Percentiles rank a stretch among this genome's conserved stretches.
phyloP scores from a whole-genome alignment of 2,888 invertebrate species.

The Allacma fusca region DNA sequence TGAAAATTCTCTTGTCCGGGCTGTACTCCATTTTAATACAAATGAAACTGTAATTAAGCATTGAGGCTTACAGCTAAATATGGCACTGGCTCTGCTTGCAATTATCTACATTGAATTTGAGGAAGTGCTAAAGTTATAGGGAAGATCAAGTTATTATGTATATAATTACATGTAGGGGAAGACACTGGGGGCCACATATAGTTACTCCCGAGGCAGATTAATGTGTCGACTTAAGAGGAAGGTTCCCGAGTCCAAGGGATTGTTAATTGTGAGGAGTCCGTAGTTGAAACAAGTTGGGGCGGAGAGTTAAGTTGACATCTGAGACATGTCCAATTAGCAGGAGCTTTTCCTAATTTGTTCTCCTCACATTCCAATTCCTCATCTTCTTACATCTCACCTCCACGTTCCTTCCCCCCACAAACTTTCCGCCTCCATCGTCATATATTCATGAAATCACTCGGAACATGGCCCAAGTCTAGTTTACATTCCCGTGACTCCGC shows the following conservation, averaged over 20 bases:
- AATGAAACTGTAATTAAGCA: too few species aligned
- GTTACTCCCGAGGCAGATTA: conserved; percentile 24
- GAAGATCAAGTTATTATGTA: not conserved
- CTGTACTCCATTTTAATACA: too few species aligned
- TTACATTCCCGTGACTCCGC: not conserved
- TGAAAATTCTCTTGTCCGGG: too few species aligned
- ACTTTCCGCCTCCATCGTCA: not conserved
- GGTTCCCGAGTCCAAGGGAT: not conserved
- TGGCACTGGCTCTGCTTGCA: too few species aligned
- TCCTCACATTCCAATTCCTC: conserved; percentile 28
- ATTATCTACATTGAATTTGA: too few species aligned
- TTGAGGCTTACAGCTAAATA: too few species aligned
- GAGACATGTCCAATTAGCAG: conserved; percentile 40
- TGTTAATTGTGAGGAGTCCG: conserved; percentile 30
- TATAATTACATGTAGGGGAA: not conserved
- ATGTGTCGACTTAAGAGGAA: conserved; percentile 34
- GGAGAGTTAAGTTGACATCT: conserved; percentile 30
- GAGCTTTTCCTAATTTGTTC: conserved; percentile 39
- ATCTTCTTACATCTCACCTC: conserved; percentile 23
- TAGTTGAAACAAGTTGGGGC: not conserved
- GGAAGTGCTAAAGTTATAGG: not conserved
- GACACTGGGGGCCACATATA: not conserved
- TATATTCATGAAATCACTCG: conserved; percentile 8
- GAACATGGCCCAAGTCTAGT: not conserved
- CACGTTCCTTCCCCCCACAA: not conserved